Conservation (phyloP, 2,797 vertebrate species). For the Erethizon dorsatum region DNA sequence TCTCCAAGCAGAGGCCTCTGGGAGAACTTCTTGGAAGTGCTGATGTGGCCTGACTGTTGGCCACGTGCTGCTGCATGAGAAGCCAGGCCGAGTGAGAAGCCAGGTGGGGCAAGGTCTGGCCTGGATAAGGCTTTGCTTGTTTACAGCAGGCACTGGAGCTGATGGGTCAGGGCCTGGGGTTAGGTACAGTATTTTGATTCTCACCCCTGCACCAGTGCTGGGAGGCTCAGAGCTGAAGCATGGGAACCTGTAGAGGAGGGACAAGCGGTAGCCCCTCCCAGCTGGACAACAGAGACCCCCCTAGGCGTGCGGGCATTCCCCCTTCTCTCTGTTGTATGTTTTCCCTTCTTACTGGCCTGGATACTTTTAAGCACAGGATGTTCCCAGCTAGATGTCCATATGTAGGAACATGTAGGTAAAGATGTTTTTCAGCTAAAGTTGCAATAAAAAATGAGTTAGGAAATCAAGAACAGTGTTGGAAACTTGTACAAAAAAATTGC, state of each 20-base stretch:
- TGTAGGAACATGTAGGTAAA: background rate
- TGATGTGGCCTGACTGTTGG: background rate
- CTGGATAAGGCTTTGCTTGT: background rate
- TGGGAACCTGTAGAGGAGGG: background rate
- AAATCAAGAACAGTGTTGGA: background rate
- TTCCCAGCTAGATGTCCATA: background rate
- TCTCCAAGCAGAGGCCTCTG: background rate
- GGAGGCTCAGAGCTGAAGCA: background rate
- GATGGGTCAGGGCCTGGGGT: background rate
- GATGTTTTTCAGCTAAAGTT: conserved; percentile 49
- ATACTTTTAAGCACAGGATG: background rate
- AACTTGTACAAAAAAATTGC: background rate
- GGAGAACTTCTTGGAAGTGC: conserved; percentile 34
- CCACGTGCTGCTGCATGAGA: background rate
- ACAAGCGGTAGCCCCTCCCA: background rate
- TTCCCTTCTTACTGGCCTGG: background rate
- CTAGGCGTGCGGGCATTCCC: background rate
- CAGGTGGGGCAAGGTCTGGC: background rate
- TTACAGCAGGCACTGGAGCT: background rate
- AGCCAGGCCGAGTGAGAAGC: background rate
- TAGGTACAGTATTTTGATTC: background rate
- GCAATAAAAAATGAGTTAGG: conserved; percentile 41
- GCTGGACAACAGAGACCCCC: background rate
- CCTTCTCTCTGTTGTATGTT: background rate
- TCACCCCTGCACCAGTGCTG: background rate